Evolutionary conservation across 2,888 invertebrate genomes (phyloP).

Genomic region (Ichneumon xanthorius): DNA sequence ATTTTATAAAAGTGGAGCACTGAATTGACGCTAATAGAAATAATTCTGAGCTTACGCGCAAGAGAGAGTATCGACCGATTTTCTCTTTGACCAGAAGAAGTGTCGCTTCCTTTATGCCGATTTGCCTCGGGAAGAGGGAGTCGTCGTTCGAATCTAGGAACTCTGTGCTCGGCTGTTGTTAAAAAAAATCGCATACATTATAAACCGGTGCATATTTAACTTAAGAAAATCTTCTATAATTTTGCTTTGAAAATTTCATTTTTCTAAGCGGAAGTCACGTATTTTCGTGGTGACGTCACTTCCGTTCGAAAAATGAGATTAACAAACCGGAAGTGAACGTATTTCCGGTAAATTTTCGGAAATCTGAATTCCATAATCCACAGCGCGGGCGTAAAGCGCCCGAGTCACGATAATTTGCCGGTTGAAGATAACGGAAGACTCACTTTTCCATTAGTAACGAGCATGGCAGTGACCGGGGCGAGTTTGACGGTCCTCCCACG

Average conservation of each 20-base stretch:
- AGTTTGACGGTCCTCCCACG: constrained; percentile 95
- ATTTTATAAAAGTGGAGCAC: background rate
- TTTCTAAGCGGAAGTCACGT: too few relatives aligned
- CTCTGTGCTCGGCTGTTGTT: constrained; percentile 88
- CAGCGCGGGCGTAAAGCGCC: too few relatives aligned
- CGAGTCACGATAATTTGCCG: too few relatives aligned
- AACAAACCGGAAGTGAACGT: too few relatives aligned
- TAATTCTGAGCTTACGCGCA: constrained; percentile 87
- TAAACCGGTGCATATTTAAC: background rate
- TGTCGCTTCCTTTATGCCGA: constrained; percentile 94
- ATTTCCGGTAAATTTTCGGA: too few relatives aligned
- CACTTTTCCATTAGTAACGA: constrained; percentile 97
- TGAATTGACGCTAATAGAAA: constrained; percentile 1
- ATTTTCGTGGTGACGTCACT: too few relatives aligned
- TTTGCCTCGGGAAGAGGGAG: constrained; percentile 89
- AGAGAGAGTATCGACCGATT: constrained; percentile 93
- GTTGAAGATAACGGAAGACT: constrained; percentile 63
- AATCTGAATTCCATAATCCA: background rate
- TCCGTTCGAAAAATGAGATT: too few relatives aligned
- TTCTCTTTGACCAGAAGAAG: constrained; percentile 95
- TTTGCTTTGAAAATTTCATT: background rate
- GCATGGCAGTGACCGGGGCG: constrained; percentile 94
- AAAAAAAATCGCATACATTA: constrained; percentile 14
- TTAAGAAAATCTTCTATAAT: background rate
- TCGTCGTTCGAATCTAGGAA: constrained; percentile 89